phyloP scores from a whole-genome alignment of 2,113 vertebrate genomes.

The Onychostoma macrolepis region DNA sequence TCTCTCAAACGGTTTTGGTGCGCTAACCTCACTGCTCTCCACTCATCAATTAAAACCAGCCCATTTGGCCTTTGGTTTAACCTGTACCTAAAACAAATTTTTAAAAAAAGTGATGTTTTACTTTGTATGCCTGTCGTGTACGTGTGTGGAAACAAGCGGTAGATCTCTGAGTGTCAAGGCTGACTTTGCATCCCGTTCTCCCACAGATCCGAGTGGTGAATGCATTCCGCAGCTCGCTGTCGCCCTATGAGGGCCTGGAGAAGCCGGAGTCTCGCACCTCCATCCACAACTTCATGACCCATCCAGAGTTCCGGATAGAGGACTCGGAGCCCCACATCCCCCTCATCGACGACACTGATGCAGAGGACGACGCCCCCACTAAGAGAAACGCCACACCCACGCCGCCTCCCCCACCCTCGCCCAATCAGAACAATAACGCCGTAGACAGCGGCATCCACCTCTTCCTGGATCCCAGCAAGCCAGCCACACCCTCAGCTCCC shows the following conservation, averaged over 20 bases:
- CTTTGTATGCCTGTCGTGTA: conserved; percentile 20
- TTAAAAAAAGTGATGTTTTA: background rate
- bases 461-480: conserved; percentile 90
- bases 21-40: conserved; percentile 77
- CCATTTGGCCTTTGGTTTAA: conserved; percentile 56
- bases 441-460: conserved; percentile 96
- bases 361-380: conserved; percentile 96
- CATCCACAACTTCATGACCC: conserved; percentile 99
- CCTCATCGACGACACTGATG: conserved; percentile 98
- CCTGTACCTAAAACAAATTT: conserved; percentile 50
- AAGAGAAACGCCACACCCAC: conserved; percentile 86
- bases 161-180: conserved; percentile 14
- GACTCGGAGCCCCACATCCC: conserved; percentile 99
- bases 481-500: conserved; percentile 90
- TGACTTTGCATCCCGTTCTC: conserved; percentile 58
- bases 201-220: conserved; percentile 99
- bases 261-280: conserved; percentile 96
- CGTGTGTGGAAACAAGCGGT: background rate
- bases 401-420: conserved; percentile 81
- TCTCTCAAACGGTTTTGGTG: conserved; percentile 32
- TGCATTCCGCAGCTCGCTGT: conserved; percentile 99
- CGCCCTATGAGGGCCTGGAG: conserved; percentile 96
- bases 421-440: conserved; percentile 99
- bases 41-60: conserved; percentile 60
- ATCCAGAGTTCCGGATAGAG: conserved; percentile 99